Evolutionary conservation across 2,888 invertebrate genomes (phyloP).

Genomic region (Tridacna crocea): DNA sequence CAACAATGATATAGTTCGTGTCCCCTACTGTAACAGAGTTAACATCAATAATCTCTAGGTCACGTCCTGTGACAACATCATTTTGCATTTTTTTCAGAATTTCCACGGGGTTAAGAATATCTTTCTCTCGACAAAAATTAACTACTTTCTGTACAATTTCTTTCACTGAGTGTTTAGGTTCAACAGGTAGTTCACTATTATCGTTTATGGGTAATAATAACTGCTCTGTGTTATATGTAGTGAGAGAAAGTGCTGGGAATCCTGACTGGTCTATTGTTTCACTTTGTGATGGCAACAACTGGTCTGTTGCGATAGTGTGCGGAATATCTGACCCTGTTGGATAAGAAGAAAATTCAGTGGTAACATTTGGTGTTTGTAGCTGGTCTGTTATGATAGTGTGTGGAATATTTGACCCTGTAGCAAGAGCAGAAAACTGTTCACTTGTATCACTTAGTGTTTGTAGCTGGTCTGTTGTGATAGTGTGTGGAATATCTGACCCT

Average conservation of each 20-base stretch:
- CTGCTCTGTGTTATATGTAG: not conserved
- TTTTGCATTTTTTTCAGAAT: conserved; percentile 42
- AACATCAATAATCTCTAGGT: conserved; percentile 29
- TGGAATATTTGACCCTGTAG: no score
- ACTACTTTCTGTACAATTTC: conserved; percentile 29
- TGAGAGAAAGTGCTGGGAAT: not conserved
- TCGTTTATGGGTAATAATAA: not conserved
- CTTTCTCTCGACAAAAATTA: conserved; percentile 21
- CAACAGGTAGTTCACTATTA: not conserved
- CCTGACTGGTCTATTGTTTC: not conserved
- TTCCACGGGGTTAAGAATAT: conserved; percentile 43
- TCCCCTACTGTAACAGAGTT: conserved; percentile 27
- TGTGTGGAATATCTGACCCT: no score
- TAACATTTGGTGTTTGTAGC: not conserved
- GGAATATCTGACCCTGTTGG: not conserved
- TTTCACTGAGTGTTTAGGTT: not conserved
- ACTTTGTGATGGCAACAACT: not conserved
- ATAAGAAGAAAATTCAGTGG: not conserved
- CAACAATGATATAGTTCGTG: conserved; percentile 44
- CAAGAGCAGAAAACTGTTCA: no score
- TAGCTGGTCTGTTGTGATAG: not conserved
- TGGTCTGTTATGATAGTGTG: not conserved
- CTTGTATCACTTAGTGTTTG: not conserved
- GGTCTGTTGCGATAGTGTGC: not conserved
- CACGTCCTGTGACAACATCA: conserved; percentile 39